phyloP scores from a whole-genome alignment of 1,140 invertebrate genomes.

The Magallana angulata region DNA sequence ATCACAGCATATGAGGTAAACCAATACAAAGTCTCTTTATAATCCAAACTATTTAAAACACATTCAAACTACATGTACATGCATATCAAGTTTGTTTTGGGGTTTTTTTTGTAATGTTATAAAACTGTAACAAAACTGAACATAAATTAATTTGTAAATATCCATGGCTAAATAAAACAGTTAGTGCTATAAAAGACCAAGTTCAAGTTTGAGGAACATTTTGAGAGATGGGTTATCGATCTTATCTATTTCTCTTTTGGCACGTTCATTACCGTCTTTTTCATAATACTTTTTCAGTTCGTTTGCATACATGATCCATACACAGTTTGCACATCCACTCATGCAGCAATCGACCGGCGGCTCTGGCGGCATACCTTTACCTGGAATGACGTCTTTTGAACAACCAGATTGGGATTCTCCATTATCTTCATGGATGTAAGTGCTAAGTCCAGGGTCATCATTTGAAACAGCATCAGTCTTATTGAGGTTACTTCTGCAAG shows the following conservation, averaged over 20 bases:
- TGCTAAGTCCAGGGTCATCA: background rate
- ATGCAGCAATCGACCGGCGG: constrained; percentile 87
- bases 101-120: no score
- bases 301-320: constrained; percentile 95
- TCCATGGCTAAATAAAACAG: background rate
- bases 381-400: constrained; percentile 64
- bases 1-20: no score
- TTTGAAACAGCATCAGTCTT: background rate
- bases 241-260: constrained; percentile 86
- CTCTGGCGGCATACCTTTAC: constrained; percentile 75
- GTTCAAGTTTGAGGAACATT: constrained; percentile 78
- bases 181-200: constrained; percentile 62
- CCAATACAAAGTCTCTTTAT: no score
- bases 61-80: no score
- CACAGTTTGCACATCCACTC: constrained; percentile 96
- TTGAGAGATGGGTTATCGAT: constrained; percentile 79
- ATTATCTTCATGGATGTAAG: background rate
- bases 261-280: constrained; percentile 83
- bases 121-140: no score
- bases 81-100: no score
- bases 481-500: background rate
- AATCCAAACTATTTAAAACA: no score
- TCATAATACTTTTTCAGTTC: constrained; percentile 85
- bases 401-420: background rate
- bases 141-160: no score